phyloP scores from a whole-genome alignment of 2,888 invertebrate species.

The Clanis bilineata region DNA sequence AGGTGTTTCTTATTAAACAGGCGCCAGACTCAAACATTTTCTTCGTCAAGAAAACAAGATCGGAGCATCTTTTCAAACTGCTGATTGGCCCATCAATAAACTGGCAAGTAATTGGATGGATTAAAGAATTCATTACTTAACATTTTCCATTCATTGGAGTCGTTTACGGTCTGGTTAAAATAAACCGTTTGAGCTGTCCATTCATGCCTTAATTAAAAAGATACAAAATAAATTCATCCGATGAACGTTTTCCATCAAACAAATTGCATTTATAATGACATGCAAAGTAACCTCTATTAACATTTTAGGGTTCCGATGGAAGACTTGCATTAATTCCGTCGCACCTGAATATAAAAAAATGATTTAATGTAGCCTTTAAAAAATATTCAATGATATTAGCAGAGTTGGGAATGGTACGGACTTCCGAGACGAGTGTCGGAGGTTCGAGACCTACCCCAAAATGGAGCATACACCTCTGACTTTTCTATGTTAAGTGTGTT shows the following conservation, averaged over 20 bases:
- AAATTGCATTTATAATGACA: slow-evolving; percentile 2
- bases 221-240: neutral
- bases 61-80: neutral
- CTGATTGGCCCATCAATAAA: neutral
- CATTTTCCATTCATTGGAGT: neutral
- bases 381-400: no score
- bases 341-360: no score
- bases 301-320: no score
- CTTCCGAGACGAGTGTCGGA: no score
- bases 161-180: neutral
- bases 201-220: slow-evolving; percentile 3
- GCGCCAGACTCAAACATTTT: neutral
- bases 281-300: neutral
- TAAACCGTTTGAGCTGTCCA: neutral
- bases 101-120: neutral
- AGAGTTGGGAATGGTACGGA: no score
- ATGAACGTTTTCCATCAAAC: neutral
- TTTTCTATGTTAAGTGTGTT: no score
- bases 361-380: no score
- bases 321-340: no score
- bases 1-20: no score
- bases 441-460: no score
- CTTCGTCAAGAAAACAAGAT: neutral
- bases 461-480: no score
- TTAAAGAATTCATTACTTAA: neutral